Evolutionary conservation across 2,888 invertebrate species (phyloP).

Genomic region (Nomada hirtipes): DNA sequence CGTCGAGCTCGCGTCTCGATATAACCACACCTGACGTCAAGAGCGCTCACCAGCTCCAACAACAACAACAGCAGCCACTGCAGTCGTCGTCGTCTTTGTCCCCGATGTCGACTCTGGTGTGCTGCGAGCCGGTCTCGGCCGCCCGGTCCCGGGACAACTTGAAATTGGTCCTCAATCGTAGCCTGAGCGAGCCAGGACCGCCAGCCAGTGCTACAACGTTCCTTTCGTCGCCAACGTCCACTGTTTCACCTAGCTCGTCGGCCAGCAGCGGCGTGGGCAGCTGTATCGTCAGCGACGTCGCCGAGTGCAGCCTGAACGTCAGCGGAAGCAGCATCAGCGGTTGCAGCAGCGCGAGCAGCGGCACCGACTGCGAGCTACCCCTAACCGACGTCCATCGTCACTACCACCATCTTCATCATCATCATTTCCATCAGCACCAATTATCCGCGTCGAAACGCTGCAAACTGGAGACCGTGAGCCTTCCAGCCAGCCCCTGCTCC

Average conservation of each 20-base stretch:
- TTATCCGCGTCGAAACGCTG: constrained; percentile 84
- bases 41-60: constrained; percentile 25
- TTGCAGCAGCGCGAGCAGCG: constrained; percentile 59
- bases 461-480: constrained; percentile 85
- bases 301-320: constrained; percentile 52
- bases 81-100: constrained; percentile 35
- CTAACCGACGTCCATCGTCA: constrained; percentile 54
- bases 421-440: constrained; percentile 64
- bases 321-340: constrained; percentile 55
- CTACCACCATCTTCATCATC: constrained; percentile 65
- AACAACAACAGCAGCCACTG: constrained; percentile 45
- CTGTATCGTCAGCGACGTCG: constrained; percentile 53
- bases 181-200: constrained; percentile 86
- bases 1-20: constrained; percentile 71
- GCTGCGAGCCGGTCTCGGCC: constrained; percentile 84
- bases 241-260: constrained; percentile 74
- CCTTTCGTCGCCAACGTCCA: constrained; percentile 75
- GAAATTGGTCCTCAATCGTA: constrained; percentile 86
- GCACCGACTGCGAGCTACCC: constrained; percentile 43
- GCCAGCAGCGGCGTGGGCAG: constrained; percentile 70
- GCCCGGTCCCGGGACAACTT: constrained; percentile 86
- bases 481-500: constrained; percentile 86
- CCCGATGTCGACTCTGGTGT: constrained; percentile 85
- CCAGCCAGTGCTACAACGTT: constrained; percentile 71
- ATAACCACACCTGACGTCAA: constrained; percentile 72